Evolutionary conservation across 2,888 invertebrate genomes (phyloP).

Genomic region (Drosophila quinaria): DNA sequence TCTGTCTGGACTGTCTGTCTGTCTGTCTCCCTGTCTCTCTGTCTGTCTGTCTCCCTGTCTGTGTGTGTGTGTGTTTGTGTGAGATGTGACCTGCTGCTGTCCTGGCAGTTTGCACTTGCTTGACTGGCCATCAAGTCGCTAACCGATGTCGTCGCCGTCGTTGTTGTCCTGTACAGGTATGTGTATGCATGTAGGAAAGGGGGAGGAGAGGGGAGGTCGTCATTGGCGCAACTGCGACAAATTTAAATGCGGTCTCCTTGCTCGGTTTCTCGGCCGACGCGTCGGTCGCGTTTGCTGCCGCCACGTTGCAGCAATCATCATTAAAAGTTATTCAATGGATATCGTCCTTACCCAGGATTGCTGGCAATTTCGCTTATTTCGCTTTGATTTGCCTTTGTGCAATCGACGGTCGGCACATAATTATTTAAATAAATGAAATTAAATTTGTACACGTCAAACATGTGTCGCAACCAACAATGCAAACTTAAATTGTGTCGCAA

Average conservation of each 20-base stretch:
- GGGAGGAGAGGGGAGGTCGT: constrained; percentile 44
- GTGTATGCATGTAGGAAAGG: constrained; percentile 53
- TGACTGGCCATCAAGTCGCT: constrained; percentile 79
- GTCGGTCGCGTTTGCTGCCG: constrained; percentile 45
- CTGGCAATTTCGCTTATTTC: constrained; percentile 65
- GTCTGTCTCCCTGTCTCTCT: constrained; percentile 13
- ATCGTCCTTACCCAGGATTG: constrained; percentile 39
- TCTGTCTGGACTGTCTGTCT: constrained; percentile 30
- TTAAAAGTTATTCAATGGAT: constrained; percentile 82
- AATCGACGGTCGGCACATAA: constrained; percentile 56
- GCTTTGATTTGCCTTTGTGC: constrained; percentile 65
- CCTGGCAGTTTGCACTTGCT: constrained; percentile 67
- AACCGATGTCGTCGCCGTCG: constrained; percentile 64
- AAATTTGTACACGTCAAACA: constrained; percentile 83
- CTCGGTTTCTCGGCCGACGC: constrained; percentile 26
- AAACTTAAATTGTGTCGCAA: constrained; percentile 70
- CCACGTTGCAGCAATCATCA: constrained; percentile 82
- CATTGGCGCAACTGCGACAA: constrained; percentile 80
- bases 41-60: constrained; percentile 15
- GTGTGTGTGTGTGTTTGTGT: constrained; percentile 25
- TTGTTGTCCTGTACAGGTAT: constrained; percentile 58
- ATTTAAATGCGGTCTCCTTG: constrained; percentile 78
- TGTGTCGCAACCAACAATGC: constrained; percentile 77
- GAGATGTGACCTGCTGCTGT: constrained; percentile 46
- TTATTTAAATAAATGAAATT: constrained; percentile 82